Conservation (phyloP, 2,888 invertebrate species). For the Drosophila tanythrix region DNA sequence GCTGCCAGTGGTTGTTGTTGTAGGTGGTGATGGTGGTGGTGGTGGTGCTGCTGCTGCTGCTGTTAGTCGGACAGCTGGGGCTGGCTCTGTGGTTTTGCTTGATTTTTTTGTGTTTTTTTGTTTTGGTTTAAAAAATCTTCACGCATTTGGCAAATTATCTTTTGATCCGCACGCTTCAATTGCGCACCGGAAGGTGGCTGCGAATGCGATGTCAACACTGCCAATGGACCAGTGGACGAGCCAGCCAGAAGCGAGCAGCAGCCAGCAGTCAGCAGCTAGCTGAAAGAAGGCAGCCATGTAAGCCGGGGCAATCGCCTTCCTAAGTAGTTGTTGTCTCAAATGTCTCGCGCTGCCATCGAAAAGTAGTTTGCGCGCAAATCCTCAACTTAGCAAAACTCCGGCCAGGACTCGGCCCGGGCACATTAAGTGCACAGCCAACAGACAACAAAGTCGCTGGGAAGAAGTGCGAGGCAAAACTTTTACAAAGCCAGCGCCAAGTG, state of each 20-base stretch:
- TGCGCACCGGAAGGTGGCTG: conserved; percentile 50
- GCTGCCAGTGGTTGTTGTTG: conserved; percentile 43
- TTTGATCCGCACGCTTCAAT: conserved; percentile 83
- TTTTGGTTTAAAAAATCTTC: conserved; percentile 72
- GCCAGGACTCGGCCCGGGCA: conserved; percentile 40
- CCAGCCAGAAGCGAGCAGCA: not conserved
- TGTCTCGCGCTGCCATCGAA: conserved; percentile 68
- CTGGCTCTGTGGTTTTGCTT: conserved; percentile 28
- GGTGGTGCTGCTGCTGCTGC: conserved; percentile 7
- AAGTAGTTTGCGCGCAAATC: conserved; percentile 82
- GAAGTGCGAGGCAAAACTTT: conserved; percentile 65
- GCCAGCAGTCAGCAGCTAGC: conserved; percentile 20
- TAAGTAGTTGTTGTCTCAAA: conserved; percentile 82
- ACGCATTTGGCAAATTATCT: conserved; percentile 83
- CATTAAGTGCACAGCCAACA: conserved; percentile 75
- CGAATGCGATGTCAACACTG: conserved; percentile 67
- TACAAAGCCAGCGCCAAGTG: conserved; percentile 64
- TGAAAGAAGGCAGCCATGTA: conserved; percentile 41
- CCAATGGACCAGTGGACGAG: conserved; percentile 10
- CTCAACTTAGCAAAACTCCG: conserved; percentile 76
- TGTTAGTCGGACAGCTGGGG: not conserved
- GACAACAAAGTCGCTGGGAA: conserved; percentile 58
- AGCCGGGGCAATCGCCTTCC: conserved; percentile 82
- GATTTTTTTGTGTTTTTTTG: conserved; percentile 39
- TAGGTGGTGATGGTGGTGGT: conserved; percentile 18